These are phyloP conservation scores for Macquaria australasica DNA, from an alignment of 2,113 vertebrate genomes.

Conservation along the genomic window DNA sequence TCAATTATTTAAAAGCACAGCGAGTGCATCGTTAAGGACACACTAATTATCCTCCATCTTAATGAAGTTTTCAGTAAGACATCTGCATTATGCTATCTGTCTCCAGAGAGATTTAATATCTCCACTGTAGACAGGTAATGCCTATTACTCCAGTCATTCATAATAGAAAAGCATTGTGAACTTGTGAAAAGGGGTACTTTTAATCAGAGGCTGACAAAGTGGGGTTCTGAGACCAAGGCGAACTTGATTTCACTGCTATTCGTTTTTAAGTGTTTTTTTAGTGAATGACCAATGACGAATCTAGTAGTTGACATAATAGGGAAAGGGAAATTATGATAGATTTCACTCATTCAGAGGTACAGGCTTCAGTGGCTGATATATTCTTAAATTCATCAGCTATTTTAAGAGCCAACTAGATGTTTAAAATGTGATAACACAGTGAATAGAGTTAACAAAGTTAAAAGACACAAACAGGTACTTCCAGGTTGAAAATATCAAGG, in stretches of 20 bases:
- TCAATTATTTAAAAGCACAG: slow-evolving; percentile 82
- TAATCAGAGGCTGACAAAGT: slow-evolving; percentile 63
- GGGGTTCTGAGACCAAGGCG: slow-evolving; percentile 20
- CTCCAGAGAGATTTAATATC: slow-evolving; percentile 71
- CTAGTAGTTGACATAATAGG: slow-evolving; percentile 8
- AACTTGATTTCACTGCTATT: slow-evolving; percentile 39
- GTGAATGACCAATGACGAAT: slow-evolving; percentile 33
- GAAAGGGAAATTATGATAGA: neutral
- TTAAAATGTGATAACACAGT: neutral
- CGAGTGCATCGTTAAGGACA: slow-evolving; percentile 77
- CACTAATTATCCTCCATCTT: slow-evolving; percentile 77
- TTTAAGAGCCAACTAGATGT: neutral
- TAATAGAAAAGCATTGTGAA: slow-evolving; percentile 54
- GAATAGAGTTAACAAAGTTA: neutral
- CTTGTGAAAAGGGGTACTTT: slow-evolving; percentile 46
- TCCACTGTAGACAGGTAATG: slow-evolving; percentile 63
- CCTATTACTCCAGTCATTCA: slow-evolving; percentile 44
- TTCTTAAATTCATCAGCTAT: neutral
- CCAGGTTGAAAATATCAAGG: neutral
- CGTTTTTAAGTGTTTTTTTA: slow-evolving; percentile 30
- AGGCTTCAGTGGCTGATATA: neutral
- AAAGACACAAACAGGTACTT: neutral
- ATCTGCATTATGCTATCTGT: slow-evolving; percentile 76
- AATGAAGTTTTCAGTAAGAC: slow-evolving; percentile 85
- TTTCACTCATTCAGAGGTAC: neutral